A percentile compares a stretch with the other conserved stretches of the same genome.
phyloP scores from a whole-genome alignment of 2,797 vertebrate genomes.

The Pangasius djambal region DNA sequence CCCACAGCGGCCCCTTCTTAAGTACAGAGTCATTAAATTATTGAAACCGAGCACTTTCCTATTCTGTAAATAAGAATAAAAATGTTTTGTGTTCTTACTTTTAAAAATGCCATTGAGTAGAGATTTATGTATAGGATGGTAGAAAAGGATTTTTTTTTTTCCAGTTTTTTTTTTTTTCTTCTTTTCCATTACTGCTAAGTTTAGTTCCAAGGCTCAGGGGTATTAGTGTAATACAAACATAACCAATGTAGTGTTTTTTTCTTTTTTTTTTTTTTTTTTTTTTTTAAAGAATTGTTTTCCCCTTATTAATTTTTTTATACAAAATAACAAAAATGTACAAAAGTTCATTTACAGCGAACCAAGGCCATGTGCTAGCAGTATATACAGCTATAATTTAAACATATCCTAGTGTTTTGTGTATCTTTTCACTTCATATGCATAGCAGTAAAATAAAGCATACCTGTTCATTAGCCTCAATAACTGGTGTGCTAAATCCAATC shows the following conservation, averaged over 20 bases:
- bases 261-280: slow-evolving; percentile 75
- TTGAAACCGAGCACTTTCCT: slow-evolving; percentile 92
- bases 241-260: slow-evolving; percentile 73
- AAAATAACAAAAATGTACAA: slow-evolving; percentile 99
- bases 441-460: slow-evolving; percentile 92
- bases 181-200: slow-evolving; percentile 88
- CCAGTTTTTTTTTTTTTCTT: background rate
- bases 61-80: slow-evolving; percentile 87
- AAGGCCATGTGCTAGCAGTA: slow-evolving; percentile 97
- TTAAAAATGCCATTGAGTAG: slow-evolving; percentile 94
- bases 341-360: slow-evolving; percentile 99
- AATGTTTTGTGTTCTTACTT: slow-evolving; percentile 90
- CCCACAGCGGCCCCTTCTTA: slow-evolving; percentile 84
- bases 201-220: slow-evolving; percentile 98
- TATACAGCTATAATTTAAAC: slow-evolving; percentile 94
- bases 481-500: slow-evolving; percentile 80
- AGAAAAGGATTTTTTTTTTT: slow-evolving; percentile 89
- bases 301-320: slow-evolving; percentile 78
- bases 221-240: slow-evolving; percentile 98
- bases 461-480: slow-evolving; percentile 79
- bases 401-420: slow-evolving; percentile 79
- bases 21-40: slow-evolving; percentile 89
- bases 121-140: slow-evolving; percentile 74
- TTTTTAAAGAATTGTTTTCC: slow-evolving; percentile 64
- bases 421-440: slow-evolving; percentile 89